Percentiles rank a stretch among this genome's conserved stretches.
phyloP scores from a whole-genome alignment of 1,140 invertebrate species.

The Campoletis sonorensis region DNA sequence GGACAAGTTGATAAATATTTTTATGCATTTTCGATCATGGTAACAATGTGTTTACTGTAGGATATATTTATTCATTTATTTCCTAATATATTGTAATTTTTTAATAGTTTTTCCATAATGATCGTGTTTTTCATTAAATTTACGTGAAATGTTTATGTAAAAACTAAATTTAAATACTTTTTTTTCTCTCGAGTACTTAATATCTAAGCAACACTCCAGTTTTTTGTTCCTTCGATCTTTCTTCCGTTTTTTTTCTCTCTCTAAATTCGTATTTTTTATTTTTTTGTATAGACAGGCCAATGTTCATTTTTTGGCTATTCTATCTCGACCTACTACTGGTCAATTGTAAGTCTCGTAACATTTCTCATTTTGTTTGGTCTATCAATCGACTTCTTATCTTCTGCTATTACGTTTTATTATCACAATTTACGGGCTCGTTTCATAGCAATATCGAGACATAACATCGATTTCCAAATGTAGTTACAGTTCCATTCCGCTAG shows the following conservation, averaged over 20 bases:
- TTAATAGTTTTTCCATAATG: neutral
- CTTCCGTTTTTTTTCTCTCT: neutral
- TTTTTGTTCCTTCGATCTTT: neutral
- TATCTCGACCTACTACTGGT: neutral
- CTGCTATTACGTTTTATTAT: constrained; percentile 1
- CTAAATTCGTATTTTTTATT: neutral
- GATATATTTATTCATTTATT: too few relatives aligned
- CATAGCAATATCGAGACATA: too few relatives aligned
- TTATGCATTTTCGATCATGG: neutral
- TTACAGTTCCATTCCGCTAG: too few relatives aligned
- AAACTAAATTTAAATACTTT: neutral
- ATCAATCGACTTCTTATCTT: neutral
- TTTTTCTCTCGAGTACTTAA: neutral
- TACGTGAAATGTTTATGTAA: neutral
- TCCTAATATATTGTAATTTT: too few relatives aligned
- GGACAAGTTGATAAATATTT: neutral
- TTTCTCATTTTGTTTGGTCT: neutral
- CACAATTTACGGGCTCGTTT: neutral
- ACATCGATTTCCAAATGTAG: too few relatives aligned
- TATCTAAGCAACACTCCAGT: neutral
- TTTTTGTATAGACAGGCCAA: neutral
- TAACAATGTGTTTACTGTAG: too few relatives aligned
- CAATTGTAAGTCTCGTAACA: neutral
- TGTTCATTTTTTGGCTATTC: neutral
- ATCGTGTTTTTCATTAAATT: neutral